phyloP scores from a whole-genome alignment of 92 coral and sea anemone genomes.

The Palythoa heliodiscus region DNA sequence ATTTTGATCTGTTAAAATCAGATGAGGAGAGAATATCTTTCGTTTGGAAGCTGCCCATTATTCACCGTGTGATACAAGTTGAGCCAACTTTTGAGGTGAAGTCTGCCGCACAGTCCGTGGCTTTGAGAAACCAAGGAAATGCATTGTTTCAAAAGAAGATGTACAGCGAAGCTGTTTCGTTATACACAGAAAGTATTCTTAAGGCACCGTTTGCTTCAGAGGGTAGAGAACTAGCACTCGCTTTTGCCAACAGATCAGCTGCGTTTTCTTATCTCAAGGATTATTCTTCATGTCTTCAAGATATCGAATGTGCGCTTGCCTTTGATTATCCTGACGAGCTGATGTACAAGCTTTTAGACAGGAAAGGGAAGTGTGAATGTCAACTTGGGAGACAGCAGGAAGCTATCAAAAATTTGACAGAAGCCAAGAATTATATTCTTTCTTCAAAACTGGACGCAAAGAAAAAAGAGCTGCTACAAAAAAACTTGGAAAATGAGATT shows the following conservation, averaged over 20 bases:
- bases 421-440: slow-evolving; percentile 59
- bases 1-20: slow-evolving; percentile 59
- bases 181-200: slow-evolving; percentile 74
- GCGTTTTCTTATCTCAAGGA: slow-evolving; percentile 69
- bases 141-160: slow-evolving; percentile 67
- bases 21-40: slow-evolving; percentile 78
- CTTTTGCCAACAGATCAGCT: slow-evolving; percentile 96
- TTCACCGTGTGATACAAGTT: slow-evolving; percentile 64
- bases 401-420: slow-evolving; percentile 57
- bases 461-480: slow-evolving; percentile 59
- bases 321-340: slow-evolving; percentile 73
- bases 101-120: slow-evolving; percentile 62
- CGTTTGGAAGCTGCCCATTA: slow-evolving; percentile 60
- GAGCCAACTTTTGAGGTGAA: slow-evolving; percentile 61
- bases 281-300: slow-evolving; percentile 65
- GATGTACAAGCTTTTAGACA: slow-evolving; percentile 76
- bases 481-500: slow-evolving; percentile 65
- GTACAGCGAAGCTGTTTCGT: slow-evolving; percentile 58
- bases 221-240: slow-evolving; percentile 72
- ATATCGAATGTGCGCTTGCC: slow-evolving; percentile 71
- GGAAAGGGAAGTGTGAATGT: slow-evolving; percentile 74
- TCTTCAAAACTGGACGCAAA: slow-evolving; percentile 67
- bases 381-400: slow-evolving; percentile 51
- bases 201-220: slow-evolving; percentile 60
- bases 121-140: slow-evolving; percentile 82